phyloP scores from a whole-genome alignment of 1,140 invertebrate genomes.

The Bicyclus anynana region DNA sequence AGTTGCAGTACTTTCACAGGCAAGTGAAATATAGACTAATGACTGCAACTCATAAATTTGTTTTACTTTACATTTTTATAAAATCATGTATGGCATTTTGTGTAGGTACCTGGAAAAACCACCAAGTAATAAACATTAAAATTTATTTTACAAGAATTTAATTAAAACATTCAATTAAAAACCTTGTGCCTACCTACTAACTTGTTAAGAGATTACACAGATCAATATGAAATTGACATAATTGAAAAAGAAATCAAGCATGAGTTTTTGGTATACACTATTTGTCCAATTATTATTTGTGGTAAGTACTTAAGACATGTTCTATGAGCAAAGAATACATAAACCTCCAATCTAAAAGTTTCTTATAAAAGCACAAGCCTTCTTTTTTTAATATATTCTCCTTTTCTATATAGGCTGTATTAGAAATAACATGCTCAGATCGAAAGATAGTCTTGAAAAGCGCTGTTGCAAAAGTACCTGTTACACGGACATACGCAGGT shows the following conservation, averaged over 20 bases:
- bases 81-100: no score
- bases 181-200: neutral
- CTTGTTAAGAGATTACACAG: neutral
- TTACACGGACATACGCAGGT: neutral
- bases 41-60: no score
- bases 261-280: neutral
- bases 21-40: no score
- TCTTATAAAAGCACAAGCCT: no score
- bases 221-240: neutral
- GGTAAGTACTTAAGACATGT: neutral
- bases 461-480: neutral
- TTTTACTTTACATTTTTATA: no score
- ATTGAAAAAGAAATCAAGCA: neutral
- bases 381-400: no score
- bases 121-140: neutral
- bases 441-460: neutral
- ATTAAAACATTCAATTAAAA: neutral
- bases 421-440: neutral
- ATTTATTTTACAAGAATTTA: neutral
- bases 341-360: no score
- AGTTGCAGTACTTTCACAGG: no score
- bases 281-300: neutral
- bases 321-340: no score
- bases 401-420: neutral
- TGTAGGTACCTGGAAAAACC: no score